phyloP scores from a whole-genome alignment of 2,113 vertebrate species.

The Poeciliopsis prolifica region DNA sequence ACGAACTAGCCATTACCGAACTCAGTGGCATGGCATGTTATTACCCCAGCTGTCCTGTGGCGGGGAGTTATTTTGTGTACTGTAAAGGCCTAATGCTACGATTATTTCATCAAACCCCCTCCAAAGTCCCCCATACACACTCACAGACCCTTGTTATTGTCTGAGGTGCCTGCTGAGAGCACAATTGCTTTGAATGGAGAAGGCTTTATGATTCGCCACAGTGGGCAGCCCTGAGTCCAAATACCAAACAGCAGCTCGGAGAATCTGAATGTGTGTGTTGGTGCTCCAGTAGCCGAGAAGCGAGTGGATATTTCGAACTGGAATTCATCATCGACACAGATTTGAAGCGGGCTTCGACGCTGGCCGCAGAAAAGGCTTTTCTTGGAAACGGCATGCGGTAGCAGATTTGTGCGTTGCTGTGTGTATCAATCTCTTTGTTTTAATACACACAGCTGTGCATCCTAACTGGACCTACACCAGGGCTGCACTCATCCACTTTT shows the following conservation, averaged over 20 bases:
- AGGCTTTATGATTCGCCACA: constrained; percentile 47
- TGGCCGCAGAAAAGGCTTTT: constrained; percentile 20
- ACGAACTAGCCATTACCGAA: constrained; percentile 61
- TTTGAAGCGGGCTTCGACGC: constrained; percentile 26
- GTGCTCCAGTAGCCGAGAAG: constrained; percentile 21
- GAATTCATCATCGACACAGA: constrained; percentile 38
- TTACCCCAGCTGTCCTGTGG: constrained; percentile 62
- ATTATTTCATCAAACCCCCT: constrained; percentile 46
- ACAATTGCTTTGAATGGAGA: constrained; percentile 49
- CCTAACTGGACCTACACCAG: neutral
- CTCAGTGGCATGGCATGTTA: constrained; percentile 59
- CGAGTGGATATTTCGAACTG: constrained; percentile 12
- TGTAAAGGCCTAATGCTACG: constrained; percentile 48
- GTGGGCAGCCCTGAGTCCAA: constrained; percentile 35
- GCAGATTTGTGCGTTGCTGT: constrained; percentile 21
- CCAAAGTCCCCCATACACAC: constrained; percentile 17
- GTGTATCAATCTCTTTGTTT: neutral
- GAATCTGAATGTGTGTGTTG: constrained; percentile 58
- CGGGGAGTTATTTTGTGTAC: constrained; percentile 64
- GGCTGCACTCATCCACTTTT: too few species aligned
- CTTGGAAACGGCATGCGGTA: constrained; percentile 10
- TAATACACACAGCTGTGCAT: neutral
- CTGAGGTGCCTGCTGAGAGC: constrained; percentile 51
- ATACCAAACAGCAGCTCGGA: constrained; percentile 42
- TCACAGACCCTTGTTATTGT: constrained; percentile 61